Evolutionary conservation across 2,113 vertebrate genomes (phyloP), one percentile per base, ranked within the genome.

Genomic region (Carettochelys insculpta): DNA sequence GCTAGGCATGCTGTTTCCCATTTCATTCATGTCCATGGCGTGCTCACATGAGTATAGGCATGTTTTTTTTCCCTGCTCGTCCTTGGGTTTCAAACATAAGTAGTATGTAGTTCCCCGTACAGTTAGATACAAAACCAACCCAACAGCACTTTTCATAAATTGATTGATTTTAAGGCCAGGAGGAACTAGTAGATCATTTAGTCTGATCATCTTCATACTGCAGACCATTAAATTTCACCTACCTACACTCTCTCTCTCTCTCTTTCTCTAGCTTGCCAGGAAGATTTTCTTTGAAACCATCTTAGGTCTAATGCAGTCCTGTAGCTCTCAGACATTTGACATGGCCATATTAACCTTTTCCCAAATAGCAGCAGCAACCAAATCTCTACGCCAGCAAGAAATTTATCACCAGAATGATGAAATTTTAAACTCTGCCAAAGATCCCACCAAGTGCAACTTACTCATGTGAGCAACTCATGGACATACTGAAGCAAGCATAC

Each of bases 381-480:
- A 53, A 41, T 11, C 86, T 25, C 38, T 41, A 50, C 65, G 71
- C 9, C 75, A 52, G 14, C n/a, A 38, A 79, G 34, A 92, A 83
- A 53, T 71, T 83, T 85, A 31, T 94, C 53, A 89, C 5, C 10
- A 77, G 20, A 53, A 86, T 31, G 34, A 77, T 3, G 85, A 14
- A 83, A 82, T 86, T 95, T 93, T 86, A 61, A 93, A 51, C 19
- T 38, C 86, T 94, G 58, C 43, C 17, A 81, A 85, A 93, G 29
- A 89, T 91, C 85, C 83, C 13, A 94, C 41, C 1, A 88, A 94
- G 53, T 65, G 41, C 9, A 53, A 53, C 12, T 13, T 0, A 85
- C 1, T 50, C 48, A 50, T 50, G 48, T 50, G 48, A 50, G 48
- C 48, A 12, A 50, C 48, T 50, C 48, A 50, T 50, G 48, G 48